Evolutionary conservation across 2,888 invertebrate species (phyloP).

Genomic region (Gryllus longicercus): DNA sequence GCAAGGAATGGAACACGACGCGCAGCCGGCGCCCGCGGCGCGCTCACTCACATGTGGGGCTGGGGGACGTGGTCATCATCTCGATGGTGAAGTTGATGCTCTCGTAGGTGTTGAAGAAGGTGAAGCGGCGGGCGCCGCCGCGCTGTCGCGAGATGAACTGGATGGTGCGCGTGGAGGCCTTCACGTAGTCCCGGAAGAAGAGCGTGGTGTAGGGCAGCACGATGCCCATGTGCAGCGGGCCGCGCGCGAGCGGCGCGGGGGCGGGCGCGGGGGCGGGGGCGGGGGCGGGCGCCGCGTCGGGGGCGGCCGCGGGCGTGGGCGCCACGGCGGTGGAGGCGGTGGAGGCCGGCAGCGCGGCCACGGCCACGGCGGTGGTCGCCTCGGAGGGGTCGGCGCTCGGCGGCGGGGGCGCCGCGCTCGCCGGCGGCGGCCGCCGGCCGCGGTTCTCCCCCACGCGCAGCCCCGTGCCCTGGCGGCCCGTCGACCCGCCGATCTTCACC

Average conservation of each 20-base stretch:
- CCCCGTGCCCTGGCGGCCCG: not conserved
- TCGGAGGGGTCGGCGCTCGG: not conserved
- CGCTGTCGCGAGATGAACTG: not conserved
- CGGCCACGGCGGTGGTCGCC: too few relatives aligned
- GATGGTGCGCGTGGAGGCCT: not conserved
- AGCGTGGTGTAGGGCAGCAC: constrained; percentile 8
- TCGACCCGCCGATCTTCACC: constrained; percentile 6
- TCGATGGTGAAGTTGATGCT: not conserved
- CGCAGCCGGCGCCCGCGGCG: not conserved
- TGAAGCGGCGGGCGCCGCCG: not conserved
- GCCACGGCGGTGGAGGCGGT: not conserved
- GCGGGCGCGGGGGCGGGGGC: not conserved
- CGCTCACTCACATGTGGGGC: not conserved
- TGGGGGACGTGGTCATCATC: not conserved
- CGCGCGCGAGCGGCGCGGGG: not conserved
- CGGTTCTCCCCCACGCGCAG: not conserved
- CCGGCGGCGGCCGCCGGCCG: not conserved
- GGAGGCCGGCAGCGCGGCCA: too few relatives aligned
- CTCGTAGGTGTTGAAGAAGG: constrained; percentile 1
- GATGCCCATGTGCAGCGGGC: not conserved
- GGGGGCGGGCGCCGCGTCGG: not conserved
- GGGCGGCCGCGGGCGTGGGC: not conserved
- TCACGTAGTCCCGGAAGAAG: not conserved
- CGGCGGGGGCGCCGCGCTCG: not conserved
- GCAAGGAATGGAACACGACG: not conserved